phyloP scores from a whole-genome alignment of 92 coral and sea anemone genomes.

The Porites lobata region DNA sequence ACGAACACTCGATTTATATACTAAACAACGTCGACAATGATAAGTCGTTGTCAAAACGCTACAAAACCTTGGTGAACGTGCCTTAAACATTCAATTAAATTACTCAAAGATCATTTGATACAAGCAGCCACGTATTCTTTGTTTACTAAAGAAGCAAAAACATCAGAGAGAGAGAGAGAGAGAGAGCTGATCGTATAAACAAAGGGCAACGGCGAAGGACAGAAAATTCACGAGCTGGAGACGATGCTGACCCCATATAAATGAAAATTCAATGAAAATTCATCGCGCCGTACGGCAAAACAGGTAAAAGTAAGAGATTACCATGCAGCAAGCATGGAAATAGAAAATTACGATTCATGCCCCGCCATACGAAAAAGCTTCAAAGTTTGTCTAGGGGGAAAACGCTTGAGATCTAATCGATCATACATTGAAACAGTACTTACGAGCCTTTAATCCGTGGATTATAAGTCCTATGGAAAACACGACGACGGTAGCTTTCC shows the following conservation, averaged over 20 bases:
- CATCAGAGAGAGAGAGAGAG: not conserved
- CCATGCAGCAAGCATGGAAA: no score
- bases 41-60: not conserved
- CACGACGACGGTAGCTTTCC: constrained; percentile 1
- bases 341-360: not conserved
- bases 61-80: not conserved
- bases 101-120: not conserved
- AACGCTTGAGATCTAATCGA: constrained; percentile 3
- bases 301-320: no score
- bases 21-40: not conserved
- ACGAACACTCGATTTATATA: no score
- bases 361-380: not conserved
- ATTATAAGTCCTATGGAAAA: constrained; percentile 6
- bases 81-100: not conserved
- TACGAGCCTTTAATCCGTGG: constrained; percentile 20
- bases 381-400: no score
- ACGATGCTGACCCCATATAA: not conserved
- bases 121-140: not conserved
- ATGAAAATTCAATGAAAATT: not conserved
- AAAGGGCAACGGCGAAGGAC: not conserved
- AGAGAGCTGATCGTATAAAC: not conserved
- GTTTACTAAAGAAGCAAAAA: not conserved
- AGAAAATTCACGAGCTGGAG: not conserved
- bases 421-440: constrained; percentile 8
- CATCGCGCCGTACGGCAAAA: not conserved